Conservation (phyloP, 2,888 invertebrate species). For the Eudemis profundana region DNA sequence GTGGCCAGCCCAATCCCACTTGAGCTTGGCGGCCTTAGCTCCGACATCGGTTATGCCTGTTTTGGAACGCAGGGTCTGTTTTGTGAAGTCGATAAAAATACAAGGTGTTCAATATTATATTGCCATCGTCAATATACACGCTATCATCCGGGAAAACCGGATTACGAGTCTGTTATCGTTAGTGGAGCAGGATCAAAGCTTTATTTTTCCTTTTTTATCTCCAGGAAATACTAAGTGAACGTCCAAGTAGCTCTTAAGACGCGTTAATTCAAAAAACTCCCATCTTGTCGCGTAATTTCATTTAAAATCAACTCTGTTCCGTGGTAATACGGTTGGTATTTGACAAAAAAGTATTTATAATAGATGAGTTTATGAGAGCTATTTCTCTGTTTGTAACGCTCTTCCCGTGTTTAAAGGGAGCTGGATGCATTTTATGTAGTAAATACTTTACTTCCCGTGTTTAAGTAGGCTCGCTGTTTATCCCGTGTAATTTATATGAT, state of each 20-base stretch:
- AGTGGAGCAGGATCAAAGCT: background rate
- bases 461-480: slow-evolving; percentile 49
- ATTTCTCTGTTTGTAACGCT: background rate
- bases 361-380: background rate
- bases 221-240: slow-evolving; percentile 3
- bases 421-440: slow-evolving; percentile 38
- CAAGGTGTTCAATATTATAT: too few relatives aligned
- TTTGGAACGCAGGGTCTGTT: too few relatives aligned
- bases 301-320: background rate
- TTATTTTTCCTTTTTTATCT: slow-evolving; percentile 7
- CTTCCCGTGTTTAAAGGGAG: background rate
- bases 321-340: background rate
- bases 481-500: slow-evolving; percentile 51
- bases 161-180: background rate
- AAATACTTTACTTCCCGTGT: slow-evolving; percentile 45
- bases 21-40: too few relatives aligned
- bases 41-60: too few relatives aligned
- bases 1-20: too few relatives aligned
- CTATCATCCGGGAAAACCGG: background rate
- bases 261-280: background rate
- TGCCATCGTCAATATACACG: too few relatives aligned
- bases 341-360: too few relatives aligned
- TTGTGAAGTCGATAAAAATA: too few relatives aligned
- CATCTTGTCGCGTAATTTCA: too few relatives aligned
- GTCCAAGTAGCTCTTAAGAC: slow-evolving; percentile 5